Evolutionary conservation across 2,113 vertebrate genomes (phyloP), one percentile per base, ranked within the genome.

Genomic region (Capricornis sumatraensis): DNA sequence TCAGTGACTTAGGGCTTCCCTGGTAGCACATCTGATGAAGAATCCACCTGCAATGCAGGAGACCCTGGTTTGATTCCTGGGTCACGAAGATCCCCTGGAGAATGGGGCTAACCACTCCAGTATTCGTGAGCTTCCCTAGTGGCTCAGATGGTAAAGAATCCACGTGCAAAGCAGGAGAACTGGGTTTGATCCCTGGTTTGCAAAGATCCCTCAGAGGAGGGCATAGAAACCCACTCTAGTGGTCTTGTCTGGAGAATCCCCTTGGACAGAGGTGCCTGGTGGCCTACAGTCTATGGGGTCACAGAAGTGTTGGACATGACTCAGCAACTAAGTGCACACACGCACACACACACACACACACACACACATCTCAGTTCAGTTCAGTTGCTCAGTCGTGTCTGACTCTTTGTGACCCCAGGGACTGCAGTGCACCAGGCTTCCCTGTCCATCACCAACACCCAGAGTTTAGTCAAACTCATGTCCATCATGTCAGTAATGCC

Each of bases 311-410:
- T 40, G n/a, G n/a, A 40, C 67, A 71, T 0, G 2, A 40, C n/a
- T 71, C 19, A 71, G n/a, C 19, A 36, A 13, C n/a, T 40, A 40
- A 40, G n/a, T 1, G 2, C 2, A 12, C 4, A 2, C 10, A 23
- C 17, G 5, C 62, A 1, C 33, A 5, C 9, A 67, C 64, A 19
- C 33, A n/a, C 7, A 17, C 28, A 62, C 14, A 62, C 13, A 62
- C 13, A 64, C 60, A 33, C 11, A 60, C 58, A 28, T 15, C 4
- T 6, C 19, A 23, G 10, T 71, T 71, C n/a, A 71, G 64, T 36
- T 71, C n/a, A 23, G 67, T 71, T 1, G 5, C 67, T 23, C n/a
- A 36, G 67, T 23, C 0, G 2, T 23, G n/a, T 71, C 19, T 0
- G 0, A 36, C n/a, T 71, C 67, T 40, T 23, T 71, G 67, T 40